Evolutionary conservation across 1,140 invertebrate species (phyloP), one percentile per base, ranked within the genome.

Genomic region (Macrobrachium rosenbergii): DNA sequence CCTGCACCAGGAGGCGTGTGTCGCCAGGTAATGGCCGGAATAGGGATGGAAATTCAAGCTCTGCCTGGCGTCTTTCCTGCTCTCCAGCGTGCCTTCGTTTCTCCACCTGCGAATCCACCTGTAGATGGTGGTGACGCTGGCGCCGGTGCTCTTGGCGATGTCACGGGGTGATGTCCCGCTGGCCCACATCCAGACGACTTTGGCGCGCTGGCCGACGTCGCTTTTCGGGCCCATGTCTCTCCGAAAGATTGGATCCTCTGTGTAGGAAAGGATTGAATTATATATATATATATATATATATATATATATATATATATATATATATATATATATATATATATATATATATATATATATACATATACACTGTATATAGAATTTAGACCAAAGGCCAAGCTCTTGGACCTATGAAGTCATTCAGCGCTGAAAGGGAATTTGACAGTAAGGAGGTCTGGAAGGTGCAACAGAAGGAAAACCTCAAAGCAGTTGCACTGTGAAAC

Each of bases 71-170:
- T 52, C 52, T 8, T 12, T 8, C 52, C 52, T 52, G 52, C 52
- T 52, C 52, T 52, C 52, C 7, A 52, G 52, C 12, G 45, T 52
- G 52, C 78, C 59, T 16, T 64, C 78, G 14, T 63, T n/a, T 21
- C 23, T 12, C 78, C 78, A 81, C 62, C 78, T n/a, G n/a, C 45
- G 62, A 17, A 81, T 81, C 78, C 78, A 81, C 28, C 78, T 81
- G 78, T 81, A 81, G 23, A 81, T 62, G 58, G 78, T 81, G 23
- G 59, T 81, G 37, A 81, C 21, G 78, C 78, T 81, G 17, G 78
- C 64, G 62, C 64, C 64, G n/a, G 64, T 52, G 11, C 37, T 28
- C 19, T 28, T 23, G 60, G 78, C 78, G 45, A 81, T 81, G 78
- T 28, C 23, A 8, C 59, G 59, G 16, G 78, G 59, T 2, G 78